Evolutionary conservation across 2,888 invertebrate genomes (phyloP).

Genomic region (Dryobotodes eremita): DNA sequence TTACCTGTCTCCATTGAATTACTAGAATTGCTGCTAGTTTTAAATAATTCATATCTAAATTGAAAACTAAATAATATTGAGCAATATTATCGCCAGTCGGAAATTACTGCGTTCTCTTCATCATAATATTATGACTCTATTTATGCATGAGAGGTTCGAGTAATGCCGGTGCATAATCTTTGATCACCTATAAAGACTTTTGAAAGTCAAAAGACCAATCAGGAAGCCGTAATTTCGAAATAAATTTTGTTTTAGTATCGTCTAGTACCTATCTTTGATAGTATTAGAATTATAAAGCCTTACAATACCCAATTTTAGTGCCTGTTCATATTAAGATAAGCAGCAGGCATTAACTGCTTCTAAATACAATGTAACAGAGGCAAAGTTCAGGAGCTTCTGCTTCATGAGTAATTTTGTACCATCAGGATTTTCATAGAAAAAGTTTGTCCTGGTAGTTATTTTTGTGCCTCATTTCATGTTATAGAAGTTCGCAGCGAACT

Average conservation of each 20-base stretch:
- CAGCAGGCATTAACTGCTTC: not conserved
- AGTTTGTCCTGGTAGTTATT: not conserved
- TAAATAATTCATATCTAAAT: constrained; percentile 64
- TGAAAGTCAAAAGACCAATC: constrained; percentile 23
- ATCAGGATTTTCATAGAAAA: not conserved
- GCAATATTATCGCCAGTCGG: constrained; percentile 44
- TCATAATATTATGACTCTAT: constrained; percentile 46
- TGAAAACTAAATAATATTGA: constrained; percentile 53
- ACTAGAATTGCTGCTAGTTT: constrained; percentile 37
- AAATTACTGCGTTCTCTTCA: constrained; percentile 37
- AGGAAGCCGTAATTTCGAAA: constrained; percentile 24
- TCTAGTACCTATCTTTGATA: not conserved
- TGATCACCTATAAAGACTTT: constrained; percentile 14
- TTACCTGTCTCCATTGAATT: constrained; percentile 45
- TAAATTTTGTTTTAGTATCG: constrained; percentile 6
- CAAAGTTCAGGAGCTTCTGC: not conserved
- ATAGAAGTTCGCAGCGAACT: not conserved
- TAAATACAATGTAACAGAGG: not conserved
- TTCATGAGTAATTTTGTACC: not conserved
- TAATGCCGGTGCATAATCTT: constrained; percentile 47
- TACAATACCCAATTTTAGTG: not conserved
- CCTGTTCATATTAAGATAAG: not conserved
- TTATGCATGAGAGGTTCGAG: constrained; percentile 35
- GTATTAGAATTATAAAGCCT: not conserved
- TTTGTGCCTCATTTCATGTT: not conserved